Evolutionary conservation across 2,888 invertebrate species (phyloP).

Genomic region (Phanerotoma sp.): DNA sequence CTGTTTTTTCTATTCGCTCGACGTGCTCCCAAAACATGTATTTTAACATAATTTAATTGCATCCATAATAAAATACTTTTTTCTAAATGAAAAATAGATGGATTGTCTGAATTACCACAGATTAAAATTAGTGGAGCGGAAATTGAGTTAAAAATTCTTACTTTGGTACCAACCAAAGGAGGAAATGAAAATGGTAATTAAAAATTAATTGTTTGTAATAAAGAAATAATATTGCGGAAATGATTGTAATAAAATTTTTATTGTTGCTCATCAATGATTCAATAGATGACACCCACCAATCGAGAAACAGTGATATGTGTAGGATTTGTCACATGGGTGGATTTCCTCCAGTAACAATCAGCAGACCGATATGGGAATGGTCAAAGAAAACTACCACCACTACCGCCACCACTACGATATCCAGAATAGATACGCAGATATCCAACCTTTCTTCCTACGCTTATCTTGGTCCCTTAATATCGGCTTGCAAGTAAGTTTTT

Average conservation of each 20-base stretch:
- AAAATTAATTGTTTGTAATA: too few relatives aligned
- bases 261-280: background rate
- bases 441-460: slow-evolving; percentile 42
- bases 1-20: too few relatives aligned
- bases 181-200: too few relatives aligned
- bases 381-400: slow-evolving; percentile 30
- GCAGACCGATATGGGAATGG: slow-evolving; percentile 37
- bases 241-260: background rate
- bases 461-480: slow-evolving; percentile 49
- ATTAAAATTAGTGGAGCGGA: too few relatives aligned
- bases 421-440: slow-evolving; percentile 36
- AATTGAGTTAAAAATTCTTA: too few relatives aligned
- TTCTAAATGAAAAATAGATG: too few relatives aligned
- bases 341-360: slow-evolving; percentile 33
- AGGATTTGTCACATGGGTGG: slow-evolving; percentile 56
- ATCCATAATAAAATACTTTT: too few relatives aligned
- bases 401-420: slow-evolving; percentile 8
- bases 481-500: slow-evolving; percentile 51
- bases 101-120: too few relatives aligned
- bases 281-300: too few relatives aligned
- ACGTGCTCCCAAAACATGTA: too few relatives aligned
- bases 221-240: background rate
- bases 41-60: too few relatives aligned
- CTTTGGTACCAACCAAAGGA: too few relatives aligned
- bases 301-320: slow-evolving; percentile 47